A percentile compares a stretch with the other conserved stretches of the same genome.
These are phyloP conservation scores for Acridotheres tristis DNA, from an alignment of 2,797 vertebrate genomes.

Conservation along the genomic window DNA sequence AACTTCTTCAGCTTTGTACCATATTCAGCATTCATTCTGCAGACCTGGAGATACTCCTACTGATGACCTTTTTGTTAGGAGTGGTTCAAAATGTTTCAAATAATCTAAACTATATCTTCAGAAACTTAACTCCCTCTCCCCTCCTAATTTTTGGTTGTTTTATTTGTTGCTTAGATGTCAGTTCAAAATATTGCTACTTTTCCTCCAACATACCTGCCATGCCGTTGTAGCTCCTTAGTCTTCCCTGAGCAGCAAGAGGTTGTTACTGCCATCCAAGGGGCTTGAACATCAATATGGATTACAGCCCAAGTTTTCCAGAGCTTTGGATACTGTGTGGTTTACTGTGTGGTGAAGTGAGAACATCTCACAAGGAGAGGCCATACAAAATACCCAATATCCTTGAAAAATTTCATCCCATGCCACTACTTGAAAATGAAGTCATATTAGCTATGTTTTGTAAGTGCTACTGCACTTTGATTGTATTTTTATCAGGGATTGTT, in stretches of 20 bases:
- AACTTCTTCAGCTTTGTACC: background rate
- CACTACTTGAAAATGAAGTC: background rate
- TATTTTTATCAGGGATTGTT: background rate
- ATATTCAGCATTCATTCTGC: background rate
- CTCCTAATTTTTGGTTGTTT: background rate
- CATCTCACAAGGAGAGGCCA: background rate
- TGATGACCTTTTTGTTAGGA: background rate
- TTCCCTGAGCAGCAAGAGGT: background rate
- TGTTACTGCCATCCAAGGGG: background rate
- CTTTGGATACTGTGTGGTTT: background rate
- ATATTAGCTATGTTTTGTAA: background rate
- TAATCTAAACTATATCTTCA: background rate
- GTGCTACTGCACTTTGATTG: accelerated
- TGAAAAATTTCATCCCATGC: background rate
- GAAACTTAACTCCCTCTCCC: background rate
- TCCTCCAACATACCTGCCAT: background rate
- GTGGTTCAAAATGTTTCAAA: background rate
- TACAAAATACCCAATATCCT: background rate
- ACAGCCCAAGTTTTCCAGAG: background rate
- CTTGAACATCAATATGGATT: accelerated
- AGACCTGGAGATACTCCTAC: background rate
- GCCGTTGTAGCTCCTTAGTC: background rate
- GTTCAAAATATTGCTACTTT: background rate
- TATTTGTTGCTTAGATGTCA: background rate
- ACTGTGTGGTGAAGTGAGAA: background rate